phyloP scores from a whole-genome alignment of 2,113 vertebrate genomes.

The Baryphthengus martii region DNA sequence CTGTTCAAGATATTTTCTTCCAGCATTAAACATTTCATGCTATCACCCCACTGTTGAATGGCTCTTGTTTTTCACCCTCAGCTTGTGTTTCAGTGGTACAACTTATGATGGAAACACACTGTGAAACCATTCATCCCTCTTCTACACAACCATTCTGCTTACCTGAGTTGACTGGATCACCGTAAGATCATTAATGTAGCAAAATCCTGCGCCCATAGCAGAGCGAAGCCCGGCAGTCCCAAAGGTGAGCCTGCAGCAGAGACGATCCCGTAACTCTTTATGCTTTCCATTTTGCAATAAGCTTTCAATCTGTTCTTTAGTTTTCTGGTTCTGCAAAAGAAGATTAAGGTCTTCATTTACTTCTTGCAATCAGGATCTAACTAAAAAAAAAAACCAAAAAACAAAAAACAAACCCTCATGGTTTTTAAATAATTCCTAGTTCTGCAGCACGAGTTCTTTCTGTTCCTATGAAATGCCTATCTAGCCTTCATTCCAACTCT shows the following conservation, averaged over 20 bases:
- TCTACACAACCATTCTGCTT: fast-evolving
- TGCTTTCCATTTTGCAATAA: constrained; percentile 74
- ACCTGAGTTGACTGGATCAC: constrained; percentile 95
- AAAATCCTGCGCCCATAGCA: constrained; percentile 91
- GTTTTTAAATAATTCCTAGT: fast-evolving
- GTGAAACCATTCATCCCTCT: fast-evolving
- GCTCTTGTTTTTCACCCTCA: not conserved
- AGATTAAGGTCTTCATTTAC: not conserved
- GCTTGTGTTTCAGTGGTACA: fast-evolving
- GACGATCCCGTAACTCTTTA: constrained; percentile 80
- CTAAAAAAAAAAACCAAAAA: too few relatives aligned
- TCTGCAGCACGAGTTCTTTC: not conserved
- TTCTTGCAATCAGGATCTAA: too few relatives aligned
- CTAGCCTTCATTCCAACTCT: fast-evolving
- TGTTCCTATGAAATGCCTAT: fast-evolving
- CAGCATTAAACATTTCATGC: not conserved
- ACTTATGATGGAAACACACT: fast-evolving
- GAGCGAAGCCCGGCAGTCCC: constrained; percentile 92
- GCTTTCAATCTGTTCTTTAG: constrained; percentile 83
- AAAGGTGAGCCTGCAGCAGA: constrained; percentile 86
- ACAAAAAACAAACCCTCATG: too few relatives aligned
- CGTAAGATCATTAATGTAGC: constrained; percentile 93
- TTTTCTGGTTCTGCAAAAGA: constrained; percentile 81
- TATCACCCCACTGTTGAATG: not conserved
- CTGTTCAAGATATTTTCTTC: not conserved